Base-by-base conservation (phyloP, 1,140 invertebrate species). In the Gryon sp. region DNA sequence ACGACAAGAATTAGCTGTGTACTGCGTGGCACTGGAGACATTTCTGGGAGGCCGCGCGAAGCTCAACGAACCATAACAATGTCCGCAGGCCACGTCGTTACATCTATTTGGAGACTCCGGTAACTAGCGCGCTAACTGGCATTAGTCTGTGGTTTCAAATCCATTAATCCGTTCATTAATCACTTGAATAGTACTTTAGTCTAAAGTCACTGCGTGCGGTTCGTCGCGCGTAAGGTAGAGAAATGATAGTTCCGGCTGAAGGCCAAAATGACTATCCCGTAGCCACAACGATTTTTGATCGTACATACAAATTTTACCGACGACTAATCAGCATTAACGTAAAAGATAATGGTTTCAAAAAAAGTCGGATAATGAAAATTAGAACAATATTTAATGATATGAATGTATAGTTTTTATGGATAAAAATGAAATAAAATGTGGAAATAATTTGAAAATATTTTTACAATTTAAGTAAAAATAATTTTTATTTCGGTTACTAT, bases 121-220 rank as follows among this genome's bases (percentile, higher is more conserved):
- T 77, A 80, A 82, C 74, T 81, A 81, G 63, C 76, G 52, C 46
- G 80, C 80, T 77, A 83, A 83, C 75, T 80, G 79, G 78, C 80
- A 84, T 84, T 82, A 84, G 80, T 81, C 75, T 69, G 82, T 78
- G 83, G 81, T 81, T 82, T 83, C 80, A 79, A 83, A 84, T 84
- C 83, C 82, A 84, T 84, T 84, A 84, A 84, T 84, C 83, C 80
- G 53, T 78, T 78, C 79, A 83, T 83, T 84, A 82, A 83, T 84
- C 82, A 84, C 77, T 62, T 41, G 68, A 70, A 73, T 76, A 43
- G 59, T 30, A 48, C 45, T 52, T 59, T 66, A 59, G 59, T 70
- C 60, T 62, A 66, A 77, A 77, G 75, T 72, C 75, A 66, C 62
- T 55, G 74, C 60, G 74, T 72, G 60, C 66, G 40, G 60, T 70